Base-by-base conservation (phyloP, 2,113 vertebrate species). In the Ailurus styani region DNA sequence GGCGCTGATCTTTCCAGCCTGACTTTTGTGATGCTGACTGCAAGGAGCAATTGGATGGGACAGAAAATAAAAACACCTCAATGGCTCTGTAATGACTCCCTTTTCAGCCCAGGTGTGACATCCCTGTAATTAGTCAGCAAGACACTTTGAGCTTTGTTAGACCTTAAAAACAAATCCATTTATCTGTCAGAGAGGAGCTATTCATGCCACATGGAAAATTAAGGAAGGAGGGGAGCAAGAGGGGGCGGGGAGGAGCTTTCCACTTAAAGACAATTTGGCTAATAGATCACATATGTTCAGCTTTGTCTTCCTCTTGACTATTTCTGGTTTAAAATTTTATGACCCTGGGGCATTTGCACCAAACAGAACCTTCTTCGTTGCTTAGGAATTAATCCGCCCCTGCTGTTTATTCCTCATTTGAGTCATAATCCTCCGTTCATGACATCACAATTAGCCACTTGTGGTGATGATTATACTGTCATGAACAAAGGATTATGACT, bases 381-480 rank as follows among this genome's bases (percentile, higher is more conserved):
- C 97, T 97, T 96, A 98, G 97, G 94, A 98, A 97, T 98, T 97
- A 98, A 97, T 96, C 93, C 23, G 1, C 79, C 98, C 97, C 96
- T 96, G 78, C 82, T 95, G 98, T 82, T 97, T 97, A 97, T 85
- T 95, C 90, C 96, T 97, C 96, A 82, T 87, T 96, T 93, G 92
- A 98, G 97, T 97, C 95, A 96, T 97, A 97, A 91, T 97, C 96
- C 96, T 87, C 95, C 60, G 0, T 95, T 97, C 93, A 96, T 98
- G 98, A 98, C 97, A 98, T 98, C 98, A 98, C 97, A 98, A 97
- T 98, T 97, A 98, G 97, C 97, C 97, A 98, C 98, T 96, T 94
- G 95, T 97, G 96, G 95, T 70, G 97, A 95, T 97, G 96, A 98
- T 98, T 96, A 97, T 93, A 96, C 98, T 96, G 97, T 97, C 97